Percentiles rank a stretch among this genome's conserved stretches.
Evolutionary conservation across 2,113 vertebrate genomes (phyloP).

Genomic region (Melanerpes aurifrons): DNA sequence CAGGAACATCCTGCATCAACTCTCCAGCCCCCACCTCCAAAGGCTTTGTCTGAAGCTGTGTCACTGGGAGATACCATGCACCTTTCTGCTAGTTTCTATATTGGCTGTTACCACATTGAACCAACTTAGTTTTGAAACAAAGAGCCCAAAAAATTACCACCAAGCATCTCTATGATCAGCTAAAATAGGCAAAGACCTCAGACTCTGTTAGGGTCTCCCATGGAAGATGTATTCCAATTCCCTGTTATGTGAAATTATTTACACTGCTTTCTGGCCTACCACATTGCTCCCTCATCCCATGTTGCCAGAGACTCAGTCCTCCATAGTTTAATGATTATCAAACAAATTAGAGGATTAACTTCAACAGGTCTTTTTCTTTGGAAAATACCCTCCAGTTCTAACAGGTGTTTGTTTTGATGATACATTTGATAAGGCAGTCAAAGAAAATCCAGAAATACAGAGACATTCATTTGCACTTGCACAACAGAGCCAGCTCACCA

Average conservation of each 20-base stretch:
- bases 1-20: not conserved
- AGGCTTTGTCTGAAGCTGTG: not conserved
- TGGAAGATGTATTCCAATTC: not conserved
- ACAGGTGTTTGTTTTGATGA: not conserved
- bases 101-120: not conserved
- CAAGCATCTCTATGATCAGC: not conserved
- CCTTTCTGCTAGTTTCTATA: not conserved
- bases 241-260: not conserved
- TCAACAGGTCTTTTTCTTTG: not conserved
- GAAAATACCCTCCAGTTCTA: not conserved
- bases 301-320: not conserved
- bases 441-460: not conserved
- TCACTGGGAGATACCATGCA: accelerated
- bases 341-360: not conserved
- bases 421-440: not conserved
- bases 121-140: not conserved
- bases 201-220: not conserved
- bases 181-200: not conserved
- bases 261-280: not conserved
- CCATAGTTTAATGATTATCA: not conserved
- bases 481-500: not conserved
- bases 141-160: not conserved
- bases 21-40: not conserved
- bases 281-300: not conserved
- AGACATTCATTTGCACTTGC: not conserved